phyloP scores from a whole-genome alignment of 2,888 invertebrate genomes.

The Eupithecia vulgata region DNA sequence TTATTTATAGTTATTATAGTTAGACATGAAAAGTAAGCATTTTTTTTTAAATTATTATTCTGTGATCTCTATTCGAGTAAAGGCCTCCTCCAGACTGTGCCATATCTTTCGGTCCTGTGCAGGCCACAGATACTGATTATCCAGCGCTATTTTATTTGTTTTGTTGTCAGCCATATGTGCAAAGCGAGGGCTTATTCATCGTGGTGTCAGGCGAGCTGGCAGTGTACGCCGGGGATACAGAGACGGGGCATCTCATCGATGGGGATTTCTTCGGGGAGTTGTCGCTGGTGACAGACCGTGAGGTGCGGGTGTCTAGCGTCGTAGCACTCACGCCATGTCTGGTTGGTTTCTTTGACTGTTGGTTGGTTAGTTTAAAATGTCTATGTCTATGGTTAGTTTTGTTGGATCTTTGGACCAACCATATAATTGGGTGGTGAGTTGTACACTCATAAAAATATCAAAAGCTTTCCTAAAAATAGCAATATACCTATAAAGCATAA shows the following conservation, averaged over 20 bases:
- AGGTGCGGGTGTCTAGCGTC: conserved; percentile 43
- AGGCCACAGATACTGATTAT: not conserved
- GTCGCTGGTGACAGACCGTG: conserved; percentile 51
- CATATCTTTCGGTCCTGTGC: no score
- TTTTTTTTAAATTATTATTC: no score
- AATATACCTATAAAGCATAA: no score
- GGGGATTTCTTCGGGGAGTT: conserved; percentile 56
- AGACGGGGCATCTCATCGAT: conserved; percentile 53
- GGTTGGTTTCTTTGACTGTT: conserved; percentile 38
- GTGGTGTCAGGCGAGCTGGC: conserved; percentile 45
- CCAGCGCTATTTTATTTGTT: not conserved
- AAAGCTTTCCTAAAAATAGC: no score
- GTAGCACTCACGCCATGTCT: conserved; percentile 49
- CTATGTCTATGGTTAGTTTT: no score
- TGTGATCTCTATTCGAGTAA: no score
- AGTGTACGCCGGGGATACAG: conserved; percentile 46
- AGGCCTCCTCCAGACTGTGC: no score
- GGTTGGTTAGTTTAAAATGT: no score
- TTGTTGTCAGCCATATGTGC: conserved; percentile 44
- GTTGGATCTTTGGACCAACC: not conserved
- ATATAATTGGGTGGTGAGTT: no score
- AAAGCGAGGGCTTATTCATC: conserved; percentile 50
- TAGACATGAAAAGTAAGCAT: no score
- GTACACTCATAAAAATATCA: no score
- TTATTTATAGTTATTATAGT: no score